Conservation (phyloP, 1,140 invertebrate genomes). For the Phymorhynchus buccinoides region DNA sequence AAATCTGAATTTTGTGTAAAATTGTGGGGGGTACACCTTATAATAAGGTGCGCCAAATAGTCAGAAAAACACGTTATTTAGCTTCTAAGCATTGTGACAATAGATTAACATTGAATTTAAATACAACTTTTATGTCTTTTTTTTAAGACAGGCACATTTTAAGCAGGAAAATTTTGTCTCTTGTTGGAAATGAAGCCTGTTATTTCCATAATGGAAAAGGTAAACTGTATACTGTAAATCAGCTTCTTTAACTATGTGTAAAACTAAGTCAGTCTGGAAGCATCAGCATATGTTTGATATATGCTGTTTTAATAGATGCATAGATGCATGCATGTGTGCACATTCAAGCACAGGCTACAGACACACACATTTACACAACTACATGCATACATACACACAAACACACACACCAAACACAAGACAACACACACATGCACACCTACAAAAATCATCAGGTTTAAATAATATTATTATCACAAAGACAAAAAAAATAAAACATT, state of each 20-base stretch:
- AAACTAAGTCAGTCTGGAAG: background rate
- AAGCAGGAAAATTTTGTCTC: background rate
- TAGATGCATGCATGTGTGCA: too few species aligned
- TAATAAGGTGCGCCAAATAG: too few species aligned
- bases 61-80: too few species aligned
- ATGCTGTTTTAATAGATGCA: background rate
- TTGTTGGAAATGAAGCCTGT: background rate
- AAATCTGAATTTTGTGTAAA: too few species aligned
- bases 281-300: background rate
- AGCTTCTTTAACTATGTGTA: background rate
- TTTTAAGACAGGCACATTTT: too few species aligned
- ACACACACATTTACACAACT: constrained; percentile 24
- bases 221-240: background rate
- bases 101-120: too few species aligned
- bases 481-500: background rate
- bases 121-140: too few species aligned
- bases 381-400: constrained; percentile 8
- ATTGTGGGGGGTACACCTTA: too few species aligned
- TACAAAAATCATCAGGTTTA: background rate
- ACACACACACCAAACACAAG: too few species aligned
- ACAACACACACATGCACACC: background rate
- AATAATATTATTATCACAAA: background rate
- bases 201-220: background rate
- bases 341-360: too few species aligned
- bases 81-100: too few species aligned